These are phyloP conservation scores for Phasianus colchicus DNA, from an alignment of 2,113 vertebrate species.

Conservation along the genomic window DNA sequence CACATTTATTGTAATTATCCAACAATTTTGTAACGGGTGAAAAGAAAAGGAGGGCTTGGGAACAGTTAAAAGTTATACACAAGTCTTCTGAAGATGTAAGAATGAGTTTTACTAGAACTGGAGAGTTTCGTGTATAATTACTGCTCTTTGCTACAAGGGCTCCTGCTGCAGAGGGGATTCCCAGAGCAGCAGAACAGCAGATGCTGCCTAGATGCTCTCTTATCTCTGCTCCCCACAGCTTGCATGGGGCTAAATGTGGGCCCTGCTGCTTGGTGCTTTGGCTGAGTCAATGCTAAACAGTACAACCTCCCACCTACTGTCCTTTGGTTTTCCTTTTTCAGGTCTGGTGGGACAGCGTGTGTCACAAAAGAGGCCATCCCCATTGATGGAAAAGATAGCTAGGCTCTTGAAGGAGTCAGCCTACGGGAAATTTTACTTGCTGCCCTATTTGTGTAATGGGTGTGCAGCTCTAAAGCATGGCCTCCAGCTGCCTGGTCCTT, in stretches of 20 bases:
- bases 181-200: rapidly evolving
- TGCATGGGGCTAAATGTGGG: rapidly evolving
- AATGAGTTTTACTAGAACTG: background rate
- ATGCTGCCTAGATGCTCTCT: background rate
- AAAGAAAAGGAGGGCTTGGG: background rate
- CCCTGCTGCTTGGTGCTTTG: background rate
- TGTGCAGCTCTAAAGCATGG: background rate
- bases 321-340: background rate
- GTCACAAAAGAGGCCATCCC: background rate
- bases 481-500: background rate
- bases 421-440: rapidly evolving
- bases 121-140: background rate
- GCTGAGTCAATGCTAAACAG: background rate
- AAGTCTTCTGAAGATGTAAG: background rate
- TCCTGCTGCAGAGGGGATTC: background rate
- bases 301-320: background rate
- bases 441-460: background rate
- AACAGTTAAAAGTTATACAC: background rate
- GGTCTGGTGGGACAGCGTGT: rapidly evolving
- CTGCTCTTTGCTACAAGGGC: background rate
- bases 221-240: rapidly evolving
- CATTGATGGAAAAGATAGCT: background rate
- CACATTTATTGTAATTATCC: background rate
- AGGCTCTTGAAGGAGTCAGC: background rate
- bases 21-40: background rate